Conservation (phyloP, 2,113 vertebrate species). For the Aptenodytes patagonicus region DNA sequence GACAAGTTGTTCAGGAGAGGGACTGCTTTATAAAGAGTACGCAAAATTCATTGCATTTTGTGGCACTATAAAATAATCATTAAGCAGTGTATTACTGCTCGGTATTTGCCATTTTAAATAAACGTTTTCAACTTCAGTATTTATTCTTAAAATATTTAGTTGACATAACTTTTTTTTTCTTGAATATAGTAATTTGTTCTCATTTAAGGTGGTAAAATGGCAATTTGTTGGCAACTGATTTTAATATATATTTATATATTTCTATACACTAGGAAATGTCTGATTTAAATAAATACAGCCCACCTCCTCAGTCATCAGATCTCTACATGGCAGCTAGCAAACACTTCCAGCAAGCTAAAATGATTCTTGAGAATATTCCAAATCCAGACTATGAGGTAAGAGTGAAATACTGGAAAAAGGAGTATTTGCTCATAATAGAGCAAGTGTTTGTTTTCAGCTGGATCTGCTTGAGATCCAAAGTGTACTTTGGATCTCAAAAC, state of each 20-base stretch:
- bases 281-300: slow-evolving; percentile 96
- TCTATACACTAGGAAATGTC: slow-evolving; percentile 90
- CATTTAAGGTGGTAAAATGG: background rate
- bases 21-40: background rate
- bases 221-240: background rate
- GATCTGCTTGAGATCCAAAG: background rate
- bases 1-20: background rate
- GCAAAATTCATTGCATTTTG: background rate
- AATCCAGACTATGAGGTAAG: slow-evolving; percentile 92
- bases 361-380: slow-evolving; percentile 95
- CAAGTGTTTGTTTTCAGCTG: background rate
- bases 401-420: background rate
- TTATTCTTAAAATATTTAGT: background rate
- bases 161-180: background rate
- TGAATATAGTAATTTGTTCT: background rate
- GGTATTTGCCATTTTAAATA: background rate
- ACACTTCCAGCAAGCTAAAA: slow-evolving; percentile 98
- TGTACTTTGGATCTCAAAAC: background rate
- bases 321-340: slow-evolving; percentile 97
- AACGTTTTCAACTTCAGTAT: background rate
- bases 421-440: background rate
- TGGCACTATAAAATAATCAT: background rate
- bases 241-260: background rate
- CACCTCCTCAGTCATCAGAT: slow-evolving; percentile 93
- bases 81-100: background rate